Percentiles rank a stretch among this genome's conserved stretches.
Conservation (phyloP, 2,888 invertebrate species). For the Subacronicta megacephala region DNA sequence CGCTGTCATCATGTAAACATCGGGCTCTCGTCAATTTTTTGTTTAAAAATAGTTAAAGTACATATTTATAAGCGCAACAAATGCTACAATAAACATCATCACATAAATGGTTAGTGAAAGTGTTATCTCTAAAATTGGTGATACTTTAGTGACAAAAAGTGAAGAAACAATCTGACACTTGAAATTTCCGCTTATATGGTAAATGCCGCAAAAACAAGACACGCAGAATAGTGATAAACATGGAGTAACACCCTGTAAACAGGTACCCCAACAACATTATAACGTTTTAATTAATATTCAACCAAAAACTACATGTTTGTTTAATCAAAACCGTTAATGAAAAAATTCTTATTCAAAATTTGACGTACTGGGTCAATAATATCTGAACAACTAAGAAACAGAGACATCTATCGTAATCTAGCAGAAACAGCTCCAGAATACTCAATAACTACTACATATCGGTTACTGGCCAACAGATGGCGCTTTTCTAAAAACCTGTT, state of each 20-base stretch:
- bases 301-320: background rate
- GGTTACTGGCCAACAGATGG: background rate
- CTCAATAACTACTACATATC: background rate
- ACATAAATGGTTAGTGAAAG: too few relatives aligned
- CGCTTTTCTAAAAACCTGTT: background rate
- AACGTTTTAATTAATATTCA: background rate
- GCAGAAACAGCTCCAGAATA: background rate
- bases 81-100: too few relatives aligned
- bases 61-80: too few relatives aligned
- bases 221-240: too few relatives aligned
- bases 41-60: too few relatives aligned
- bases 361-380: background rate
- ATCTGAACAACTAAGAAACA: background rate
- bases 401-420: background rate
- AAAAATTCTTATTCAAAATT: background rate
- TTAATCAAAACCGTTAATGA: background rate
- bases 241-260: background rate
- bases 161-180: too few relatives aligned
- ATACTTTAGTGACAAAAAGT: background rate
- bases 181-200: too few relatives aligned
- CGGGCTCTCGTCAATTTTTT: too few relatives aligned
- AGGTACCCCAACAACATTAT: background rate
- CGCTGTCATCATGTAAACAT: too few relatives aligned
- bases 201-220: too few relatives aligned
- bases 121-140: too few relatives aligned